Evolutionary conservation across 2,797 vertebrate genomes (phyloP).

Genomic region (Sebastes vulpes): DNA sequence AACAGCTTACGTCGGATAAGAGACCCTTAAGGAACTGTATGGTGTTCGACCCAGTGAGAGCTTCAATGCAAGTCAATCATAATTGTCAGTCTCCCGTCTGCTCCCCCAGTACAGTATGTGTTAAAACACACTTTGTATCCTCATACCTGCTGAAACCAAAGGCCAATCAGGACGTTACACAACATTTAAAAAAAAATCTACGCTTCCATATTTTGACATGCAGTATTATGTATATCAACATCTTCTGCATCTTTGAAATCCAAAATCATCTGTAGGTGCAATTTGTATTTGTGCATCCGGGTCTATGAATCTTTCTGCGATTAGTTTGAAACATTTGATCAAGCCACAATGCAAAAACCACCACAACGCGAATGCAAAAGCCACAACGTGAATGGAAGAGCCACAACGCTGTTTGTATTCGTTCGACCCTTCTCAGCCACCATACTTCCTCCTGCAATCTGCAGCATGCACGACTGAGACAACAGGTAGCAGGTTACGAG

Average conservation of each 20-base stretch:
- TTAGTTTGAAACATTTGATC: neutral
- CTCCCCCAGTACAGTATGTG: too few relatives aligned
- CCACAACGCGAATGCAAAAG: too few relatives aligned
- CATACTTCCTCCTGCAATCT: neutral
- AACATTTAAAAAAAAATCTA: too few relatives aligned
- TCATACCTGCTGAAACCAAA: neutral
- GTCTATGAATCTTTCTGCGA: neutral
- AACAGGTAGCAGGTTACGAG: neutral
- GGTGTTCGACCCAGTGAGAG: neutral
- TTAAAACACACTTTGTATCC: neutral
- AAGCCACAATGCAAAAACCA: too few relatives aligned
- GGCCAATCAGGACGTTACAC: neutral
- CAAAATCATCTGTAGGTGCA: neutral
- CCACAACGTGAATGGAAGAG: too few relatives aligned
- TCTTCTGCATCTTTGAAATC: neutral
- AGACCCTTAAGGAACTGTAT: too few relatives aligned
- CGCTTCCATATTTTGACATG: fast-evolving
- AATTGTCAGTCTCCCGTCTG: too few relatives aligned
- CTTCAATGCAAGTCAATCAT: neutral
- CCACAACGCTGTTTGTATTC: too few relatives aligned
- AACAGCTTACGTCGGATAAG: too few relatives aligned
- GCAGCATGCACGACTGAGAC: neutral
- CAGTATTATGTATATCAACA: neutral
- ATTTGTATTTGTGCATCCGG: neutral
- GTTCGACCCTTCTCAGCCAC: too few relatives aligned